Conservation (phyloP, 1,140 invertebrate genomes). For the Drosophila leontia region DNA sequence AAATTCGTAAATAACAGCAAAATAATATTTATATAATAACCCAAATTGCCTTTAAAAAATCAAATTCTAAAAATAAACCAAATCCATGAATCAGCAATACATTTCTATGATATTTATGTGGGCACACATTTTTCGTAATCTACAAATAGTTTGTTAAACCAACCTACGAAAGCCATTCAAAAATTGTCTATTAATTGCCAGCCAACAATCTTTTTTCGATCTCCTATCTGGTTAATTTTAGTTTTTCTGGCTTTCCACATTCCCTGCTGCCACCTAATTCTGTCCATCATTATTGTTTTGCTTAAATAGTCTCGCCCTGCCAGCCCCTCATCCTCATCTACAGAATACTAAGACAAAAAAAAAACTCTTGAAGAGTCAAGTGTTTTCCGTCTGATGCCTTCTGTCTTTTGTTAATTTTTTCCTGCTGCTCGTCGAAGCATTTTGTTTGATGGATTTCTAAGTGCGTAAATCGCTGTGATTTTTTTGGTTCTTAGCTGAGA, state of each 20-base stretch:
- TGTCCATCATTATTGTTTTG: constrained; percentile 47
- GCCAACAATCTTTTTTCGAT: constrained; percentile 8
- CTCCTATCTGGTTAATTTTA: constrained; percentile 63
- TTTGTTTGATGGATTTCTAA: constrained; percentile 81
- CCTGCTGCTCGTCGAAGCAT: constrained; percentile 11
- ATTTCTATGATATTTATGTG: not conserved
- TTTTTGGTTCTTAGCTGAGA: constrained; percentile 11
- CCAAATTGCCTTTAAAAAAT: not conserved
- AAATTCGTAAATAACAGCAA: no score
- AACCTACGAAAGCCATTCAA: constrained; percentile 15
- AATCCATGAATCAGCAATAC: not conserved
- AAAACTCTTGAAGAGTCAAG: constrained; percentile 60
- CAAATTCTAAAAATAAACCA: not conserved
- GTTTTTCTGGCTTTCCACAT: constrained; percentile 12
- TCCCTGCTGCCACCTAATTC: constrained; percentile 36
- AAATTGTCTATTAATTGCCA: constrained; percentile 27
- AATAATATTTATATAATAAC: not conserved
- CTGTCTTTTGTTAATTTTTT: constrained; percentile 41
- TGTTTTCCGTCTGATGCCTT: constrained; percentile 48
- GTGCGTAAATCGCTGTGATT: constrained; percentile 75
- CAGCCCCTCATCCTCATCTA: not conserved
- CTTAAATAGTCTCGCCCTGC: not conserved
- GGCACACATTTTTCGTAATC: not conserved
- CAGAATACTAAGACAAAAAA: not conserved
- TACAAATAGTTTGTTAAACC: constrained; percentile 6